A percentile compares a stretch with the other conserved stretches of the same genome.
phyloP scores from a whole-genome alignment of 2,797 vertebrate species.

The Pseudotriccus pelzelni region DNA sequence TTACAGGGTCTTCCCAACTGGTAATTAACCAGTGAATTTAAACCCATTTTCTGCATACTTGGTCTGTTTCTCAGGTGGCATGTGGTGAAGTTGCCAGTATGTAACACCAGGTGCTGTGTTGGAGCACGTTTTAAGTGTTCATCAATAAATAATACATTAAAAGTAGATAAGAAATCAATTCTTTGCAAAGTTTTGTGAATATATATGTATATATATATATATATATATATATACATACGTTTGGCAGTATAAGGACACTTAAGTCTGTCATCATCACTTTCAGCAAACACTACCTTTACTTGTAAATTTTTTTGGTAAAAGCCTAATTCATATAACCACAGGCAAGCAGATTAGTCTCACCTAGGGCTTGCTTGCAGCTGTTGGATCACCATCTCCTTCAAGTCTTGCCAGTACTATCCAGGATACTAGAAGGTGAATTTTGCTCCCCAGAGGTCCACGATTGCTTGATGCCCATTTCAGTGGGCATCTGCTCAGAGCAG shows the following conservation, averaged over 20 bases:
- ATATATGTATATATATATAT: no score
- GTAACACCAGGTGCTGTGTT: accelerated
- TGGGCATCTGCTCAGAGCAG: neutral
- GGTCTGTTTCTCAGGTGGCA: neutral
- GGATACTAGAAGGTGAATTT: neutral
- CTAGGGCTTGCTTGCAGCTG: neutral
- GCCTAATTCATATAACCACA: neutral
- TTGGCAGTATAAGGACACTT: neutral
- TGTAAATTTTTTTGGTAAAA: neutral
- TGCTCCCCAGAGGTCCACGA: neutral
- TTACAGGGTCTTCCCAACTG: neutral
- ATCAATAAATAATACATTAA: neutral
- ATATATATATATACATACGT: neutral
- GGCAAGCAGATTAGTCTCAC: neutral
- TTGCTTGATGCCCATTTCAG: neutral
- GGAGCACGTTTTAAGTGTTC: neutral
- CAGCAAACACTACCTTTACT: neutral
- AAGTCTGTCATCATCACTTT: neutral
- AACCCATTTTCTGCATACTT: neutral
- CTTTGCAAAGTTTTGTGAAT: neutral
- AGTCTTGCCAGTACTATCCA: neutral
- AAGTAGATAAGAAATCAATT: neutral
- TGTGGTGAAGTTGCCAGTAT: neutral
- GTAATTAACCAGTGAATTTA: neutral
- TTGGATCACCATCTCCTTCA: neutral